A percentile compares a stretch with the other conserved stretches of the same genome.
Conservation (phyloP, 2,113 vertebrate genomes). For the Apteryx mantelli region DNA sequence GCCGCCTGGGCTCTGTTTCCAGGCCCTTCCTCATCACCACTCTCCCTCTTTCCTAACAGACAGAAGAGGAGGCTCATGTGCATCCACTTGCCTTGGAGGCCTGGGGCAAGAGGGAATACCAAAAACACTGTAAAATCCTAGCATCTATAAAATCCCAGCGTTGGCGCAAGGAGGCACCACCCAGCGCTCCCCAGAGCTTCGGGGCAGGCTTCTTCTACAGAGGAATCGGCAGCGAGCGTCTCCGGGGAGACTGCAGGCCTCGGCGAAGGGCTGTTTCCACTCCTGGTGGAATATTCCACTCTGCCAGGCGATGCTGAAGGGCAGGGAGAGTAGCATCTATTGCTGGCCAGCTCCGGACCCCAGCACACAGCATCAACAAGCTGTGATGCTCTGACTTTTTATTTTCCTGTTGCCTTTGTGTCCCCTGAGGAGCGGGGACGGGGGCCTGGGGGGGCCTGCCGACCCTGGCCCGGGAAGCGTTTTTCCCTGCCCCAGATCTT, state of each 20-base stretch:
- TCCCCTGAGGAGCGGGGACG: too few relatives aligned
- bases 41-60: not conserved
- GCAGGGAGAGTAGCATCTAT: not conserved
- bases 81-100: fast-evolving
- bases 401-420: not conserved
- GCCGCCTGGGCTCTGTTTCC: too few relatives aligned
- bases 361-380: too few relatives aligned
- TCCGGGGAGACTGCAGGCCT: fast-evolving
- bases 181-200: fast-evolving
- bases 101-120: not conserved
- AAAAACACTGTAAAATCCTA: fast-evolving
- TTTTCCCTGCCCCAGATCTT: too few relatives aligned
- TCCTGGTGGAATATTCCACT: not conserved
- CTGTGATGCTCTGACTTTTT: not conserved
- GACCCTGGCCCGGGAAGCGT: too few relatives aligned
- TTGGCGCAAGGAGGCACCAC: too few relatives aligned
- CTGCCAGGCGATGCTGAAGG: fast-evolving
- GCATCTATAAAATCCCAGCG: fast-evolving
- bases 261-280: fast-evolving
- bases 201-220: not conserved
- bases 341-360: fast-evolving
- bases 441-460: too few relatives aligned
- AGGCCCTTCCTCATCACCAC: not conserved
- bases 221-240: not conserved
- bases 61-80: not conserved